Conservation (phyloP, 2,888 invertebrate genomes). For the Leptopterna dolabrata region DNA sequence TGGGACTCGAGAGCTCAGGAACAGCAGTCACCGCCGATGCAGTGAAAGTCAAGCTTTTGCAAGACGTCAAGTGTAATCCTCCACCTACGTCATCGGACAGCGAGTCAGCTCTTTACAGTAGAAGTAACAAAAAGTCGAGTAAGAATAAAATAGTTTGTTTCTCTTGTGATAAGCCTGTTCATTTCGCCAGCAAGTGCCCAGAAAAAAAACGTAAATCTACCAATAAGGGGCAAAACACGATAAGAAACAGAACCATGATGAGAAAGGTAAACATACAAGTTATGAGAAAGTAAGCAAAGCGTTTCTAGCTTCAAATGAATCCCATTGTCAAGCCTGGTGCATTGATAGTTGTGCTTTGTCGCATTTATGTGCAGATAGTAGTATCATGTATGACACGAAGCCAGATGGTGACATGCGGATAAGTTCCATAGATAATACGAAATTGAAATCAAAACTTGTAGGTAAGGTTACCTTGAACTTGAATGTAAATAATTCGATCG, state of each 20-base stretch:
- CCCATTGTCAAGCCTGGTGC: not conserved
- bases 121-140: not conserved
- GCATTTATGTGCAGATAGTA: not conserved
- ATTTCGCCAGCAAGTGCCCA: not conserved
- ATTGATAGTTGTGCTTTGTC: slow-evolving; percentile 18
- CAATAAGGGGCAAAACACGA: not conserved
- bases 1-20: slow-evolving; percentile 41
- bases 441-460: not conserved
- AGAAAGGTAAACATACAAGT: not conserved
- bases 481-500: not conserved
- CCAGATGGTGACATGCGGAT: not conserved
- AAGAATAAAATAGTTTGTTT: slow-evolving; percentile 19
- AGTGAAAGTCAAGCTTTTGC: slow-evolving; percentile 47
- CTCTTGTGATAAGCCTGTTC: not conserved
- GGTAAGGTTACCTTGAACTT: not conserved
- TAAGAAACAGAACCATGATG: not conserved
- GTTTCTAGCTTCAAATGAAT: not conserved
- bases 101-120: slow-evolving; percentile 28
- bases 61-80: slow-evolving; percentile 34
- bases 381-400: not conserved
- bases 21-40: no score
- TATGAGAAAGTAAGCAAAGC: not conserved
- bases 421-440: not conserved
- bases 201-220: not conserved
- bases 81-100: not conserved